Conservation (phyloP, 2,113 vertebrate species). For the zebrafish (Danio rerio) region GRCz12tu NC_133178.1:30869501-30870000, state of each 20-base stretch:
- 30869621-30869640: too few species aligned
- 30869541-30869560: too few species aligned
- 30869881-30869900: too few species aligned
- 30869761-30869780: neutral
- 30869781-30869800: neutral
- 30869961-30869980: neutral
- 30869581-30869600: too few species aligned
- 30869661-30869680: too few species aligned
- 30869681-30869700: neutral
- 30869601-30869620: too few species aligned
- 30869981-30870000: neutral
- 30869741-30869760: neutral
- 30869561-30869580: too few species aligned
- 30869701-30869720: conserved; percentile 12
- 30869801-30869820: neutral
- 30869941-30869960: neutral
- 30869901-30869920: too few species aligned
- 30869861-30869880: neutral
- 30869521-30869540: too few species aligned
- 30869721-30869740: neutral
- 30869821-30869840: conserved; percentile 18
- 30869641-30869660: too few species aligned
- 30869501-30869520: too few species aligned
- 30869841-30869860: neutral
- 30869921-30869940: too few species aligned